phyloP scores from a whole-genome alignment of 2,797 vertebrate genomes.

The Enteromius paludinosus region DNA sequence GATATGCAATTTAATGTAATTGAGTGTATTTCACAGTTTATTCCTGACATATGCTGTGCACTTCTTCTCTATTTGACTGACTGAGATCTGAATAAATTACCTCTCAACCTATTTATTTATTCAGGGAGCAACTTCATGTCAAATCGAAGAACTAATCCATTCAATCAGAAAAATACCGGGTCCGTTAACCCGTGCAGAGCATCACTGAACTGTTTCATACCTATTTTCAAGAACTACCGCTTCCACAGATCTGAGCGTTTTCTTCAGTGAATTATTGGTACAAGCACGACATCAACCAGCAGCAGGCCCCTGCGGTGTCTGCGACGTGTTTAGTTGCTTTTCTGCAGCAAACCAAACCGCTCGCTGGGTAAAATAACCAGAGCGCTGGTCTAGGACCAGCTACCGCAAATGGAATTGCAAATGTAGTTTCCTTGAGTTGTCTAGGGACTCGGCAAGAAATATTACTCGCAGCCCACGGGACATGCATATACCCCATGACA shows the following conservation, averaged over 20 bases:
- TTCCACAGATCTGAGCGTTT: background rate
- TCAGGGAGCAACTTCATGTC: constrained; percentile 39
- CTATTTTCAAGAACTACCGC: background rate
- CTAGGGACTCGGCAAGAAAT: constrained; percentile 20
- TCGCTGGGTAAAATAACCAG: constrained; percentile 20
- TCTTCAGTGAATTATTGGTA: constrained; percentile 6
- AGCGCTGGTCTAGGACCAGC: background rate
- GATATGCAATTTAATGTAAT: background rate
- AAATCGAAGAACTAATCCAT: constrained; percentile 34
- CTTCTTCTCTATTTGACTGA: constrained; percentile 38
- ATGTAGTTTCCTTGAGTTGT: constrained; percentile 2
- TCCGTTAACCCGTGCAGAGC: too few species aligned
- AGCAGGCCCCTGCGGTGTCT: background rate
- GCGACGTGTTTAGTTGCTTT: constrained; percentile 25
- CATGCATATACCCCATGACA: constrained; percentile 65
- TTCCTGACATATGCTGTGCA: constrained; percentile 36
- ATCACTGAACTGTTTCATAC: constrained; percentile 1
- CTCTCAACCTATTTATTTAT: constrained; percentile 41
- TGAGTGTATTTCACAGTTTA: background rate
- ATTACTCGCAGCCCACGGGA: constrained; percentile 52
- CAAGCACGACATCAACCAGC: background rate
- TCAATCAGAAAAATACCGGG: background rate
- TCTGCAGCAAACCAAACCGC: background rate
- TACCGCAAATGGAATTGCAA: constrained; percentile 12
- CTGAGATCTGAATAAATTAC: constrained; percentile 52